Evolutionary conservation across 2,888 invertebrate genomes (phyloP), one percentile per base, ranked within the genome.

Genomic region (Celastrina argiolus): DNA sequence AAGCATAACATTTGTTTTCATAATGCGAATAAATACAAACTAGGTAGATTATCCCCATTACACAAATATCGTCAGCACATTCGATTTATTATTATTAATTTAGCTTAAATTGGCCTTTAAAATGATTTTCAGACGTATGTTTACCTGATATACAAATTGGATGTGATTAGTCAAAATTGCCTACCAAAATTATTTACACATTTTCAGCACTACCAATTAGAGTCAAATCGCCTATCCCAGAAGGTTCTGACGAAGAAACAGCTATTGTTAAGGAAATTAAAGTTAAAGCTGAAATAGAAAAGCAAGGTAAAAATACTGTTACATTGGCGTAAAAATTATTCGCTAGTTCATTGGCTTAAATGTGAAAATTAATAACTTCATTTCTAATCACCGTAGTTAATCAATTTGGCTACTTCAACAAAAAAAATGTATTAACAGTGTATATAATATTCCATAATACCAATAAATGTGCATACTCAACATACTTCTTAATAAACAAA

Each of bases 191-290:
- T 51, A 51, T 51, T 51, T 51, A 51, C 51, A 14, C 51, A 26
- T 67, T 70, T 72, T 67, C 64, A 88, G 88, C 76, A 69, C 82
- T 80, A 68, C 79, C 87, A 36, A 89, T 92, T 83, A 85, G 92
- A n/a, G 80, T 90, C 56, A 88, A 92, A 67, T 92, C 93, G 5
- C 93, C 94, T 0, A 94, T 94, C 18, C 92, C 91, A 18, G 94
- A 94, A 76, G 91, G 85, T 31, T 86, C 92, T 0, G 88, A 89
- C 42, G 93, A 92, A 66, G 92, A 92, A 71, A 80, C 74, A 31
- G 69, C 81, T 22, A 76, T 85, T 80, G 75, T 83, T 16, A 82
- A 83, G 64, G 85, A 89, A 77, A 81, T 87, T 51, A 79, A 83
- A 82, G 84, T 88, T 2, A 85, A 85, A 78, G 90, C 84, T 8